Percentiles rank a stretch among this genome's conserved stretches.
Evolutionary conservation across 2,888 invertebrate species (phyloP).

Genomic region (Fabriciana adippe): DNA sequence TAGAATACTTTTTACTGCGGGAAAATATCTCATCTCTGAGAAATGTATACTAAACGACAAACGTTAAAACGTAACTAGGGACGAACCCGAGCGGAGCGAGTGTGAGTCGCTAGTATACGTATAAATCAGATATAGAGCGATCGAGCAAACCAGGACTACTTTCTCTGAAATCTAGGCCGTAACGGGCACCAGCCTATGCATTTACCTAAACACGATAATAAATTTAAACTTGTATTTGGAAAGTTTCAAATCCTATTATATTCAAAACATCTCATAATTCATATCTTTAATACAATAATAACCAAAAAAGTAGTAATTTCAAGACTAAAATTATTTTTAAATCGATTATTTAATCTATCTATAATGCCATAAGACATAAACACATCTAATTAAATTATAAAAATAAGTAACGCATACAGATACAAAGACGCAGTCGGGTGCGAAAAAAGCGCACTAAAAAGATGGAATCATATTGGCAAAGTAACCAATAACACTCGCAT

Average conservation of each 20-base stretch:
- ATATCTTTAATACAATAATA: not conserved
- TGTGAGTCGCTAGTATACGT: not conserved
- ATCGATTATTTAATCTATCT: too few relatives aligned
- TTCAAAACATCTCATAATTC: not conserved
- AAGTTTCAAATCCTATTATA: not conserved
- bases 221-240: conserved; percentile 9
- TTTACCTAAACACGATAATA: conserved; percentile 21
- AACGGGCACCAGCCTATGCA: conserved; percentile 27
- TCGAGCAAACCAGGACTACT: conserved; percentile 27
- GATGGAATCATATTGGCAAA: too few relatives aligned
- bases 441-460: too few relatives aligned
- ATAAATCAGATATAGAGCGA: conserved; percentile 28
- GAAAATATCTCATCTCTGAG: too few relatives aligned
- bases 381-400: too few relatives aligned
- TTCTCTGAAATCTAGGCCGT: conserved; percentile 36
- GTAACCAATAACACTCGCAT: too few relatives aligned
- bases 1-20: too few relatives aligned
- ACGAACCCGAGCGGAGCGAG: too few relatives aligned
- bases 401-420: not conserved
- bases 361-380: too few relatives aligned
- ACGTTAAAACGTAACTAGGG: too few relatives aligned
- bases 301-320: not conserved
- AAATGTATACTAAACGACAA: too few relatives aligned
- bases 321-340: too few relatives aligned
- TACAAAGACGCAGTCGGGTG: not conserved